phyloP scores from a whole-genome alignment of 2,888 invertebrate species.

The Taphrorychus bicolor region DNA sequence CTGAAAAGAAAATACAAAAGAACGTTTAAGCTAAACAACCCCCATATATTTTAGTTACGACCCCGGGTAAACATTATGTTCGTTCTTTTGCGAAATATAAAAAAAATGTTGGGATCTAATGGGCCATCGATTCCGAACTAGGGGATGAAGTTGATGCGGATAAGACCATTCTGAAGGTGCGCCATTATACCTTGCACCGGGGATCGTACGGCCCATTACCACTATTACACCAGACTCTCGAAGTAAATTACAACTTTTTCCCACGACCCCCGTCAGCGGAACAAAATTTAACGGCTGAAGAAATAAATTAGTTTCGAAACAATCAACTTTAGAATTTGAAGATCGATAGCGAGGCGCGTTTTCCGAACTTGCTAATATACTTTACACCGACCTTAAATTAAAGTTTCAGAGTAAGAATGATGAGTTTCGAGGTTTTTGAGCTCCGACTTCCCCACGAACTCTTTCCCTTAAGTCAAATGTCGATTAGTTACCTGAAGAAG shows the following conservation, averaged over 20 bases:
- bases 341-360: constrained; percentile 14
- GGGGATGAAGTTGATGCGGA: constrained; percentile 1
- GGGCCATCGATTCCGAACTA: constrained; percentile 14
- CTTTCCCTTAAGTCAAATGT: not conserved
- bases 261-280: not conserved
- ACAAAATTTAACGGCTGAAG: constrained; percentile 10
- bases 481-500: not conserved
- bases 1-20: constrained; percentile 20
- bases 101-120: constrained; percentile 8
- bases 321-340: constrained; percentile 21
- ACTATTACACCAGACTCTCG: not conserved
- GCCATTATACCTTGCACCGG: not conserved
- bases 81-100: constrained; percentile 20
- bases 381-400: constrained; percentile 18
- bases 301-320: constrained; percentile 21
- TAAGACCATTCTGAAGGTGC: not conserved
- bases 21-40: constrained; percentile 30
- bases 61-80: constrained; percentile 22
- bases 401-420: constrained; percentile 20
- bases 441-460: not conserved
- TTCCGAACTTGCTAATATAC: constrained; percentile 21
- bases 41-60: constrained; percentile 29
- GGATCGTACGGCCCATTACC: not conserved
- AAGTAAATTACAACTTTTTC: not conserved
- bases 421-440: constrained; percentile 8